phyloP scores from a whole-genome alignment of 2,888 invertebrate species.

The Julus scandinavius region DNA sequence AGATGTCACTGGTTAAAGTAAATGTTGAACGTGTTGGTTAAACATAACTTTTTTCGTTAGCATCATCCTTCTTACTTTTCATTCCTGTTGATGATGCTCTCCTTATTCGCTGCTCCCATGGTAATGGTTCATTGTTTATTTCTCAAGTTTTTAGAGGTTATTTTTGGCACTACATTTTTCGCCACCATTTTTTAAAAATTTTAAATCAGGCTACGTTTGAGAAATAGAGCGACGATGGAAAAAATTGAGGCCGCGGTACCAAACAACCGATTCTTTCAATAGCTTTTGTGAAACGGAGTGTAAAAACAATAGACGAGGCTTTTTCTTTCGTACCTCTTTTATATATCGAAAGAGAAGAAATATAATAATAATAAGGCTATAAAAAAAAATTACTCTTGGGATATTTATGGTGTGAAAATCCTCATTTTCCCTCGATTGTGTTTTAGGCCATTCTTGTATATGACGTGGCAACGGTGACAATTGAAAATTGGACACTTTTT shows the following conservation, averaged over 20 bases:
- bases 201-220: background rate
- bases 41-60: slow-evolving; percentile 22
- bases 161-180: background rate
- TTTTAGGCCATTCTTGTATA: background rate
- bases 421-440: background rate
- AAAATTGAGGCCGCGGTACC: background rate
- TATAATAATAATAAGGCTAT: background rate
- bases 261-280: background rate
- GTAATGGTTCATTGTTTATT: background rate
- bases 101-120: background rate
- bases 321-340: background rate
- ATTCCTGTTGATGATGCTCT: background rate
- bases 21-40: background rate
- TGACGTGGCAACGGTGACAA: background rate
- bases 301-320: background rate
- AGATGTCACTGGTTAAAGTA: background rate
- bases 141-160: background rate
- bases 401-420: slow-evolving; percentile 24
- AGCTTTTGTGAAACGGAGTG: background rate
- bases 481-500: background rate
- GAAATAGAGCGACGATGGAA: background rate
- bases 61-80: background rate
- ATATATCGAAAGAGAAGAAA: background rate
- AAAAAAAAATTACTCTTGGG: background rate
- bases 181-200: background rate